Evolutionary conservation across 2,888 invertebrate species (phyloP), one percentile per base, ranked within the genome.

Genomic region (Heterodera filipjevi): DNA sequence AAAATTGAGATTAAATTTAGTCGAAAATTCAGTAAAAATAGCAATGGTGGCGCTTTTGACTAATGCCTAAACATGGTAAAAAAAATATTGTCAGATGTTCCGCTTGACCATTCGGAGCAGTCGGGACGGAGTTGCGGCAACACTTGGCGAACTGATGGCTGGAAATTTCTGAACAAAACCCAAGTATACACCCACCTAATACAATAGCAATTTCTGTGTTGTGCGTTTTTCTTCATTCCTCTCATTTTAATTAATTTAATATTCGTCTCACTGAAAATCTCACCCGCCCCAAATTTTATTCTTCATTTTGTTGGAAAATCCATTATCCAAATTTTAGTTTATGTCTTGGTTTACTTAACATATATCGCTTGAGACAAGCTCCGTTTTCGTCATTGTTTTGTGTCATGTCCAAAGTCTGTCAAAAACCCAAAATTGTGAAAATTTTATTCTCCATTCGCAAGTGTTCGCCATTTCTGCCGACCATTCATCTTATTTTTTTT

Each of bases 31-130:
- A n/a, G n/a, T n/a, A n/a, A n/a, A n/a, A n/a, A n/a, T n/a, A n/a
- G n/a, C n/a, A n/a, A n/a, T n/a, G n/a, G n/a, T n/a, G n/a, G n/a
- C n/a, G n/a, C n/a, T n/a, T n/a, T n/a, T n/a, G n/a, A n/a, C n/a
- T n/a, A n/a, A n/a, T n/a, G n/a, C n/a, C n/a, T n/a, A n/a, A n/a
- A n/a, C n/a, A n/a, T n/a, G n/a, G n/a, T n/a, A n/a, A n/a, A n/a
- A n/a, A n/a, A n/a, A n/a, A n/a, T n/a, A n/a, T 27, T 35, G 76
- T 1, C 92, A 98, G 96, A 97, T 99, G 98, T 99, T 94, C 92
- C 95, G 99, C 90, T 92, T 99, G 90, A 99, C 99, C 80, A 94
- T 99, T 84, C 93, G 98, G 90, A 95, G 96, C 86, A 98, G 96
- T 91, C 96, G 97, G 92, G 97, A 97, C 91, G 92, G 93, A 82